Base-by-base conservation (phyloP, 2,888 invertebrate species). In the Andrena hattorfiana region DNA sequence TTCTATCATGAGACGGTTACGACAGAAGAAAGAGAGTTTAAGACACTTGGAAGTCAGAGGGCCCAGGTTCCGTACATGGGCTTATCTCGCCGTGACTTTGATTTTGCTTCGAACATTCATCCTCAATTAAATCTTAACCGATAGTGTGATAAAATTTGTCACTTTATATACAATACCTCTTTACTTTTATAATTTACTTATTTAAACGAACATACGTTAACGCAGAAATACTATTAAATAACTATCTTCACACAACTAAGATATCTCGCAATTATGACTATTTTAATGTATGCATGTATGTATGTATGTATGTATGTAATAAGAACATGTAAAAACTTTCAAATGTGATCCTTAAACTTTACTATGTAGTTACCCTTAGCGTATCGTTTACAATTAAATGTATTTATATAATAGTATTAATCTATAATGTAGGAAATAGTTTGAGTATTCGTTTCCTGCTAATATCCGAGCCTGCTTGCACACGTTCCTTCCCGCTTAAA, bases 391-490 rank as follows among this genome's bases (percentile, higher is more conserved):
- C 85, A 87, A 88, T 89, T 89, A 89, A 89, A 85, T 79, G 78
- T 91, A 87, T 86, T 90, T 89, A 90, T 89, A 90, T 91, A 90
- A 84, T 90, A 90, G 87, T 90, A 92, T 89, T 86, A 87, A 87
- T 90, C 90, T 92, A 93, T 91, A 91, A 92, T 93, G 93, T 93
- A 93, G 93, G 93, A 93, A 93, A 93, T 92, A 90, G 89, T 90
- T 91, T 93, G 93, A 93, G 93, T 93, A 93, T 93, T 93, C 89
- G 83, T 89, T 90, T 92, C 89, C 89, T 84, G 80, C 85, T 88
- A 87, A 84, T 87, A 83, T 88, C 88, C 70, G 84, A 89, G 83
- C 88, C 76, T 84, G 83, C 80, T 66, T 84, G 16, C 42, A 75
- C 87, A 77, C 77, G 68, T 75, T 75, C 64, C 75, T 75, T 82